These are phyloP conservation scores for Hystrix cristata DNA, from an alignment of 2,113 vertebrate genomes.

Conservation along the genomic window DNA sequence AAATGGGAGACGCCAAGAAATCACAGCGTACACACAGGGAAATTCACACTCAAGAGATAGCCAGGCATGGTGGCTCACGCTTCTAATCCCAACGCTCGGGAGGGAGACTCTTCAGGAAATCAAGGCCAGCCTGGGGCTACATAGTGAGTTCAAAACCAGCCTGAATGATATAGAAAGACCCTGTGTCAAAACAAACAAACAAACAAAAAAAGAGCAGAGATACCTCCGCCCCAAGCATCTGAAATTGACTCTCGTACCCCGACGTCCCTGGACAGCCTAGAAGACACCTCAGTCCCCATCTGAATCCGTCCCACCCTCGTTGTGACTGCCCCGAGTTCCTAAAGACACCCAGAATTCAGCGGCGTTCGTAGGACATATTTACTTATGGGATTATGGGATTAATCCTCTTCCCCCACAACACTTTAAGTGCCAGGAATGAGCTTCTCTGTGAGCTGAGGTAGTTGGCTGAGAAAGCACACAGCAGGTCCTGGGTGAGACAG, in stretches of 20 bases:
- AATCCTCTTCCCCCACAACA: conserved; percentile 64
- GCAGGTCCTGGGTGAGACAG: not conserved
- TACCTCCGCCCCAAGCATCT: not conserved
- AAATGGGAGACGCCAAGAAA: not conserved
- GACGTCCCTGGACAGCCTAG: not conserved
- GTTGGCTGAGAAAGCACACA: not conserved
- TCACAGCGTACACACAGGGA: not conserved
- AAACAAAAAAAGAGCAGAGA: not conserved
- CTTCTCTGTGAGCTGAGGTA: conserved; percentile 34
- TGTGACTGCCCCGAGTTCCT: conserved; percentile 50
- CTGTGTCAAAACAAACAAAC: too few species aligned
- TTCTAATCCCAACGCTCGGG: not conserved
- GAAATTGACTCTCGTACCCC: not conserved
- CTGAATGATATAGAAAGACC: not conserved
- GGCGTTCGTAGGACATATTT: conserved; percentile 61
- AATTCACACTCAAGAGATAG: not conserved
- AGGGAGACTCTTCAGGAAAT: not conserved
- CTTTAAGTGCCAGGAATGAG: conserved; percentile 36
- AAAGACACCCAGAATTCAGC: conserved; percentile 15
- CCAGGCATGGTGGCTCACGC: not conserved
- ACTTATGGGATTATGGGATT: conserved; percentile 75
- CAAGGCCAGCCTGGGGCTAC: not conserved
- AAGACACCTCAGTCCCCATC: not conserved
- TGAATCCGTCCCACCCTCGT: not conserved
- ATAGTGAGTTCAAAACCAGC: not conserved